Evolutionary conservation across 1,140 invertebrate species (phyloP).

Genomic region (Tetramorium simillimum): DNA sequence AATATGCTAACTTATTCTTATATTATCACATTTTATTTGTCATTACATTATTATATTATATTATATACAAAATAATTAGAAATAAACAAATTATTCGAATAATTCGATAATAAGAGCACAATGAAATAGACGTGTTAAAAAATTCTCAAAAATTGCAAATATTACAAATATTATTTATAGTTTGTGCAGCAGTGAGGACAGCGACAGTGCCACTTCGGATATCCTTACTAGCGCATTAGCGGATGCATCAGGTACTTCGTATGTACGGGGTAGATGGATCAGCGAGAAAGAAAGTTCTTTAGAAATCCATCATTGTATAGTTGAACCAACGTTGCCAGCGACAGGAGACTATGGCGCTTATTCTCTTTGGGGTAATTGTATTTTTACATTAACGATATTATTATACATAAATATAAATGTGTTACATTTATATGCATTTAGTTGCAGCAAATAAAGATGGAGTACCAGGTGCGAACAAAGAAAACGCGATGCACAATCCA

Average conservation of each 20-base stretch:
- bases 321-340: constrained; percentile 90
- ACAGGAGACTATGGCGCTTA: constrained; percentile 93
- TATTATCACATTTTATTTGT: no score
- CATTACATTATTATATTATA: no score
- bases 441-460: constrained; percentile 89
- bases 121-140: background rate
- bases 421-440: constrained; percentile 80
- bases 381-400: background rate
- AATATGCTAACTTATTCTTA: background rate
- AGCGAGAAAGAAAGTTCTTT: constrained; percentile 88
- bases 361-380: constrained; percentile 88
- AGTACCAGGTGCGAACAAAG: constrained; percentile 86
- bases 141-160: background rate
- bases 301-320: constrained; percentile 90
- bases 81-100: no score
- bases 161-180: constrained; percentile 67
- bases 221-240: constrained; percentile 90
- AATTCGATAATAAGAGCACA: no score
- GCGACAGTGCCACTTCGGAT: constrained; percentile 87
- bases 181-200: constrained; percentile 84
- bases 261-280: constrained; percentile 91
- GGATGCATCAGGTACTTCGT: constrained; percentile 91
- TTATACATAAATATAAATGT: constrained; percentile 27
- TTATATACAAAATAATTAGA: no score
- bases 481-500: constrained; percentile 87